Percentiles rank a stretch among this genome's conserved stretches.
phyloP scores from a whole-genome alignment of 2,113 vertebrate genomes.

The Peromyscus polionotus region DNA sequence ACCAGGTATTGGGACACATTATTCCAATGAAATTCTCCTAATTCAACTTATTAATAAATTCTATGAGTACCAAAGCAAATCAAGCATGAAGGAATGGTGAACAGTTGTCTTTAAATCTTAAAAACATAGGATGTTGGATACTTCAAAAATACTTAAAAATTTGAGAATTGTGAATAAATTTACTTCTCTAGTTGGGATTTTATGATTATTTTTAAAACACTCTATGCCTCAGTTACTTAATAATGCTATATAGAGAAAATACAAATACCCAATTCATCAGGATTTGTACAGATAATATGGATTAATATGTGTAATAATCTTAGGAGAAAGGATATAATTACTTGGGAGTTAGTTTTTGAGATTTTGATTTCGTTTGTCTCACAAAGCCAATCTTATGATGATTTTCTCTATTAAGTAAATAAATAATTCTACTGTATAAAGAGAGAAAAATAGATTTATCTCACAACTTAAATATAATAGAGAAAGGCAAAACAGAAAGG shows the following conservation, averaged over 20 bases:
- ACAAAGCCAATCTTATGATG: neutral
- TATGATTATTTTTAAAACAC: neutral
- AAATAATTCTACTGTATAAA: neutral
- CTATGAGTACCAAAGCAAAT: neutral
- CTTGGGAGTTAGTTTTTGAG: conserved; percentile 7
- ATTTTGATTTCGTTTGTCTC: neutral
- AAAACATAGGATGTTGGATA: neutral
- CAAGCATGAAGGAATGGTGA: neutral
- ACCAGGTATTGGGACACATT: too few relatives aligned
- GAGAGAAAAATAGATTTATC: neutral
- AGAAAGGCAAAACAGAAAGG: neutral
- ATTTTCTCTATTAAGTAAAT: conserved; percentile 1
- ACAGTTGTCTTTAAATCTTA: neutral
- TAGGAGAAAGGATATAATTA: neutral
- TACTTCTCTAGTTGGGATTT: neutral
- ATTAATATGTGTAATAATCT: neutral
- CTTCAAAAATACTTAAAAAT: neutral
- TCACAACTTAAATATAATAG: neutral
- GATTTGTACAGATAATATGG: neutral
- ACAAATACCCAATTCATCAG: neutral
- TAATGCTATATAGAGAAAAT: neutral
- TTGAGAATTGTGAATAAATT: neutral
- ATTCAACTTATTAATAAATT: neutral
- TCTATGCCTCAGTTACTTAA: neutral
- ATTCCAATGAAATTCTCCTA: neutral